Base-by-base conservation (phyloP, 2,888 invertebrate genomes). In the Cenopis cana region DNA sequence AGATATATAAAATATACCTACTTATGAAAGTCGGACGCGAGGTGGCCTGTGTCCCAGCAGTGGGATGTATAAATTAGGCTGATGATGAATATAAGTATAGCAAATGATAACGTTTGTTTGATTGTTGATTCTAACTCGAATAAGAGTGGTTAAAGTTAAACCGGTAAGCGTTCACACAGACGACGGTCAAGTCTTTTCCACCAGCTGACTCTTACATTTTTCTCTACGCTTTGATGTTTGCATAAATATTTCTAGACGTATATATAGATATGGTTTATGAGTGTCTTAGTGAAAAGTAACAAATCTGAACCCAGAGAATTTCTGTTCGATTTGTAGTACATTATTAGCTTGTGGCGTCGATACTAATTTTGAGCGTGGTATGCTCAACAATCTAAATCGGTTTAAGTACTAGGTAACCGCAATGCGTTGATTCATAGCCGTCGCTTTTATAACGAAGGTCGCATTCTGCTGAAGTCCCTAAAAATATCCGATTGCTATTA, bases 321-420 rank as follows among this genome's bases (percentile, higher is more conserved):
- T n/a, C 29, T 9, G 24, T 59, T 59, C 20, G 20, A 41, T 20
- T 24, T 59, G 12, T 18, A 18, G 24, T 14, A 54, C 52, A 55
- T 33, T 24, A 24, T 33, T 55, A 61, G 49, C 49, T 24, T 49
- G 62, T 12, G 38, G 24, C 11, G 36, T 62, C 33, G 56, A 24
- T 56, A 62, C 69, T 50, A 68, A 61, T 61, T 49, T 61, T 54
- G 61, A 33, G n/a, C 46, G 33, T 17, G 46, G n/a, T 20, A 46
- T 68, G 46, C 41, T 41, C 46, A 49, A 36, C n/a, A 54, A 41
- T 68, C 61, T 62, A 68, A 68, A 68, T 55, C 61, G 61, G 68
- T 68, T 55, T 68, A 49, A 59, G 54, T 20, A 14, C 49, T 50
- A 24, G 4, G 24, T 24, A 50, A 62, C 33, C 14, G 54, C 36